Conservation (phyloP, 2,888 invertebrate genomes). For the Cantharis rustica region DNA sequence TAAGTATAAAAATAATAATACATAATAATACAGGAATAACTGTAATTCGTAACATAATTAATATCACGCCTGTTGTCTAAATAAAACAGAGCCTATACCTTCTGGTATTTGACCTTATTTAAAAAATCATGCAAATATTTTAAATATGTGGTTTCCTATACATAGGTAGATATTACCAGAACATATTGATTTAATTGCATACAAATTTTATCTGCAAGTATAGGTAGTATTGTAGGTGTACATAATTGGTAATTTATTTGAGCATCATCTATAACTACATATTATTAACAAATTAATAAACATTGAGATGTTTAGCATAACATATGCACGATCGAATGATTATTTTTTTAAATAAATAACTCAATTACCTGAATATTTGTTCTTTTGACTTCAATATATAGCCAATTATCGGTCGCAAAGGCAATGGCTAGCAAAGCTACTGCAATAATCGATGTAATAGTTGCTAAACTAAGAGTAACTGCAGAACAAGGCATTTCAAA, state of each 20-base stretch:
- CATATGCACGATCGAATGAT: neutral
- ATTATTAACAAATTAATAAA: neutral
- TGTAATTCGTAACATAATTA: neutral
- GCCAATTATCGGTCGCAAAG: slow-evolving; percentile 97
- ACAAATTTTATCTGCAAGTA: neutral
- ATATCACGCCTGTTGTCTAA: neutral
- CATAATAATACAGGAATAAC: neutral
- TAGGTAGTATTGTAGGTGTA: neutral
- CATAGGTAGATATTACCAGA: neutral
- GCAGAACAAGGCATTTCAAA: slow-evolving; percentile 89
- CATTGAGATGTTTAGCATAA: neutral
- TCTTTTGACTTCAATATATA: slow-evolving; percentile 90
- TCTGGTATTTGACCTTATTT: neutral
- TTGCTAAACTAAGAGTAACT: slow-evolving; percentile 92
- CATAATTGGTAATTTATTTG: neutral
- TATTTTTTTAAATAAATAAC: neutral
- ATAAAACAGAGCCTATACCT: neutral
- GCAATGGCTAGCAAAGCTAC: slow-evolving; percentile 92
- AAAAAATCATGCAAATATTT: neutral
- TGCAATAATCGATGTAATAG: slow-evolving; percentile 93
- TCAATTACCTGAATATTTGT: slow-evolving; percentile 81
- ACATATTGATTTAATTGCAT: neutral
- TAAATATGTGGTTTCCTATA: neutral
- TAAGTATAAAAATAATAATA: neutral
- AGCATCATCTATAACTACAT: neutral